Evolutionary conservation across 2,797 vertebrate genomes (phyloP).

Genomic region (Pseudochromis fuscus): DNA sequence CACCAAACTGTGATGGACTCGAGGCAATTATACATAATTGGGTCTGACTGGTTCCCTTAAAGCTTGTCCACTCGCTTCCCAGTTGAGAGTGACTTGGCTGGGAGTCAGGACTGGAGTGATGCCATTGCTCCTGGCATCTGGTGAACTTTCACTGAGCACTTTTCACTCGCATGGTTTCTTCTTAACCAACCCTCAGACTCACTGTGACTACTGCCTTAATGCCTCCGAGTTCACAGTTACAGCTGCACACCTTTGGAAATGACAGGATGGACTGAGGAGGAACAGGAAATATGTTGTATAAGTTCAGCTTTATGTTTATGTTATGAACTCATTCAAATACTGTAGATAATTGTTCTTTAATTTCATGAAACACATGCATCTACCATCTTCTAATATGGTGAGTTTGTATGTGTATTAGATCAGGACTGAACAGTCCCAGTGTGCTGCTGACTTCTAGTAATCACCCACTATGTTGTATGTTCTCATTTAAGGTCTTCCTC

Average conservation of each 20-base stretch:
- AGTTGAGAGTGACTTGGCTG: conserved; percentile 78
- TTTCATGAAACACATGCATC: conserved; percentile 3
- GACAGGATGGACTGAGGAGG: not conserved
- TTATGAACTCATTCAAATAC: not conserved
- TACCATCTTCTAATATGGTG: not conserved
- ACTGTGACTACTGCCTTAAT: conserved; percentile 52
- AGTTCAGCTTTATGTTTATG: not conserved
- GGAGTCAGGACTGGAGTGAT: conserved; percentile 77
- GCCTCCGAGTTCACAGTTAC: conserved; percentile 30
- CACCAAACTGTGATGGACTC: conserved; percentile 80
- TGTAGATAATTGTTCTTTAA: not conserved
- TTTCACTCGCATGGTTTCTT: conserved; percentile 65
- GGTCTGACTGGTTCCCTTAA: conserved; percentile 75
- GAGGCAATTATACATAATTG: conserved; percentile 80
- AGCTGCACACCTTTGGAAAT: conserved; percentile 38
- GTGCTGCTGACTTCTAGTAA: conserved; percentile 67
- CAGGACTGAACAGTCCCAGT: conserved; percentile 36
- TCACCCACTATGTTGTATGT: conserved; percentile 69
- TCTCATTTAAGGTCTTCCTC: conserved; percentile 76
- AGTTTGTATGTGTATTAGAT: conserved; percentile 27
- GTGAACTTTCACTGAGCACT: conserved; percentile 75
- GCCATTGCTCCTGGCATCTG: conserved; percentile 81
- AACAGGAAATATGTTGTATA: not conserved
- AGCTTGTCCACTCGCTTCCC: conserved; percentile 73
- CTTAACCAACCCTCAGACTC: conserved; percentile 64